Base-by-base conservation (phyloP, 2,888 invertebrate genomes). In the Mactromeris polynyma region DNA sequence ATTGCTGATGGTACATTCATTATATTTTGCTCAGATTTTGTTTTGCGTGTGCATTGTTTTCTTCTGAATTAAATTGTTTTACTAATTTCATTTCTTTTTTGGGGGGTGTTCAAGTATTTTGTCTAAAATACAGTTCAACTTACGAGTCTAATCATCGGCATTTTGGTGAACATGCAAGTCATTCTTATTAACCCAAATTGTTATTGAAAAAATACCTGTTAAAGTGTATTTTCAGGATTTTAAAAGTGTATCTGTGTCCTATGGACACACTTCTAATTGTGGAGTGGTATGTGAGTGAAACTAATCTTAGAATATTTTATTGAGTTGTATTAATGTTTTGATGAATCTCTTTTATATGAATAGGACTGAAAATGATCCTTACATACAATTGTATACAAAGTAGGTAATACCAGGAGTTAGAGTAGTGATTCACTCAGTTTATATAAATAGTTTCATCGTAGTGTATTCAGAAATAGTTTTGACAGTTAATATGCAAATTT, bases 271-370 rank as follows among this genome's bases (percentile, higher is more conserved):
- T 58, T 58, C n/a, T 21, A 58, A 19, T 58, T 2, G 6, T 64
- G 58, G 26, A 64, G 3, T n/a, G n/a, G 11, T 64, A 26, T 11
- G 26, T 11, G 58, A 64, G 58, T 64, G 26, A 64, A 9, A n/a
- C 26, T 26, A n/a, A 4, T n/a, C 58, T n/a, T 64, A 64, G n/a
- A 64, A 4, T 64, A 64, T 64, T 64, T n/a, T 64, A 26, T 64
- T n/a, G 26, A 64, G 58, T 64, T 64, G n/a, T 64, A 64, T 64
- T 64, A 26, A 64, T 64, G 58, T n/a, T 64, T 64, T 26, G 26
- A 64, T 26, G 58, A 64, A 64, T 64, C 58, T 64, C 58, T 64
- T 64, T 26, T n/a, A 64, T 26, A 4, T 64, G 26, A 51, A 42
- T 42, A 6, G 14, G 42, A 58, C 26, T 7, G 21, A n/a, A n/a